Evolutionary conservation across 2,888 invertebrate genomes (phyloP).

Genomic region (Caenorhabditis macrosperma): DNA sequence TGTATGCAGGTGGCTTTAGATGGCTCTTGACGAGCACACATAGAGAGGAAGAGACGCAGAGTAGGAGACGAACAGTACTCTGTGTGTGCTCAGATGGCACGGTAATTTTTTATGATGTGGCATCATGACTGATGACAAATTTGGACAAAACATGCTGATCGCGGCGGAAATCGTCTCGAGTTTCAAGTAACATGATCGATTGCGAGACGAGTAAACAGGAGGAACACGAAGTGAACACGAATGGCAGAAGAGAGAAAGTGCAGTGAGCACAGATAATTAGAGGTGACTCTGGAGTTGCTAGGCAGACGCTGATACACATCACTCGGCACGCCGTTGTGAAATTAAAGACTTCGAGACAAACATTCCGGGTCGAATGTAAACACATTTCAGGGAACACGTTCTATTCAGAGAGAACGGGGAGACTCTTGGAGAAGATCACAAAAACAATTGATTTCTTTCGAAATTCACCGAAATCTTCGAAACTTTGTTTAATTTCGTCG

Average conservation of each 20-base stretch:
- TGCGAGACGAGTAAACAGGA: slow-evolving; percentile 17
- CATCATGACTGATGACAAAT: slow-evolving; percentile 18
- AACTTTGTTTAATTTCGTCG: no score
- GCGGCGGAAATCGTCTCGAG: no score
- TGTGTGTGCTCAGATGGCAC: slow-evolving; percentile 35
- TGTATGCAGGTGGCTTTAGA: slow-evolving; percentile 59
- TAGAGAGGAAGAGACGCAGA: slow-evolving; percentile 24
- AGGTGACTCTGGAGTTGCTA: slow-evolving; percentile 14
- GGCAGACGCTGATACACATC: no score
- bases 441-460: background rate
- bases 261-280: background rate
- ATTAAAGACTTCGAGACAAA: slow-evolving; percentile 3
- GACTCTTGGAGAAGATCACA: no score
- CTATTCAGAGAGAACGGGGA: no score
- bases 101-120: slow-evolving; percentile 49
- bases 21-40: slow-evolving; percentile 57
- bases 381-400: no score
- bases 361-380: background rate
- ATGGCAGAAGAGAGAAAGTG: slow-evolving; percentile 15
- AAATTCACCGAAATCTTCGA: background rate
- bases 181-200: slow-evolving; percentile 54
- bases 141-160: slow-evolving; percentile 25
- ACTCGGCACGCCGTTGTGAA: background rate
- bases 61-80: slow-evolving; percentile 7
- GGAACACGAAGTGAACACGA: background rate